Evolutionary conservation across 2,888 invertebrate species (phyloP).

Genomic region (Dorcus hopei): DNA sequence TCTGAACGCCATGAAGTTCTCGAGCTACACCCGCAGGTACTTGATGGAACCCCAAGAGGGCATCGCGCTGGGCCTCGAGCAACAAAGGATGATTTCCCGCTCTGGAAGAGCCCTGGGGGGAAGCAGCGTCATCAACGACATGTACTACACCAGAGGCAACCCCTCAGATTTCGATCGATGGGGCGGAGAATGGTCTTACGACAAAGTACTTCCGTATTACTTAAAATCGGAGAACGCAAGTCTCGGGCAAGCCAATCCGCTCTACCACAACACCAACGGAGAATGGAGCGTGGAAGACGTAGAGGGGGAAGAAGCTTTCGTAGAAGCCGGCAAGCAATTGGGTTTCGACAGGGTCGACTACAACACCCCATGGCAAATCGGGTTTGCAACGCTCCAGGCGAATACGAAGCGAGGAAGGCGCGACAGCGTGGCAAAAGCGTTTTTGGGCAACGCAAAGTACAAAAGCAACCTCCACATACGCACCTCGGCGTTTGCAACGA

Average conservation of each 20-base stretch:
- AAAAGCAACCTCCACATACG: slow-evolving; percentile 60
- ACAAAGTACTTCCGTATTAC: slow-evolving; percentile 52
- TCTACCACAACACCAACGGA: slow-evolving; percentile 61
- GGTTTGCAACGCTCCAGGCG: slow-evolving; percentile 48
- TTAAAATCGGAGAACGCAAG: slow-evolving; percentile 47
- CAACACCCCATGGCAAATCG: slow-evolving; percentile 42
- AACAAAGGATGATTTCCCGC: slow-evolving; percentile 41
- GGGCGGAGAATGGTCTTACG: slow-evolving; percentile 68
- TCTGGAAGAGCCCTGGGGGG: slow-evolving; percentile 79
- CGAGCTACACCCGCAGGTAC: slow-evolving; percentile 56
- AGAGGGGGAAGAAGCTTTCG: slow-evolving; percentile 46
- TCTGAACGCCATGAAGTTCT: slow-evolving; percentile 51
- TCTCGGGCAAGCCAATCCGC: slow-evolving; percentile 41
- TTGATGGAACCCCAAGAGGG: slow-evolving; percentile 42
- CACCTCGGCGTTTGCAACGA: slow-evolving; percentile 55
- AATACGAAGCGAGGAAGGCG: slow-evolving; percentile 55
- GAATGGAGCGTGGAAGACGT: slow-evolving; percentile 61
- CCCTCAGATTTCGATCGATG: slow-evolving; percentile 73
- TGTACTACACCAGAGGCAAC: slow-evolving; percentile 75
- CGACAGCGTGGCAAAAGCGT: slow-evolving; percentile 58
- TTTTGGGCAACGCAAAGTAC: slow-evolving; percentile 52
- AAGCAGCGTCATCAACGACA: slow-evolving; percentile 73
- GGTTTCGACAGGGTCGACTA: slow-evolving; percentile 50
- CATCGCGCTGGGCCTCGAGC: slow-evolving; percentile 39
- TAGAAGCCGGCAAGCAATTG: slow-evolving; percentile 45